Evolutionary conservation across 92 coral and sea anemone species (phyloP), one percentile per base, ranked within the genome.

Genomic region (Heteractis magnifica): DNA sequence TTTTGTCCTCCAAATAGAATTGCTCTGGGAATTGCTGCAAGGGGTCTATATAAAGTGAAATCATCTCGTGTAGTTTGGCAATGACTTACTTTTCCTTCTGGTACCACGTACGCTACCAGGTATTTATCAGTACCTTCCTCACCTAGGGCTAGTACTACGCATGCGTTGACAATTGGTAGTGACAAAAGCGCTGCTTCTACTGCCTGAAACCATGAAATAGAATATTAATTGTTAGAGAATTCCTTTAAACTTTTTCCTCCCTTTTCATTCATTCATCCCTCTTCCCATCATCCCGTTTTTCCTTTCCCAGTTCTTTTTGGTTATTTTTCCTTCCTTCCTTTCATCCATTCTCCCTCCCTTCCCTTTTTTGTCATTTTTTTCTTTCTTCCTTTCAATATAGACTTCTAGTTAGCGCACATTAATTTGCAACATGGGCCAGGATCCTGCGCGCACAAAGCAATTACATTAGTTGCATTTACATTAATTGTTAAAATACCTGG

Each of bases 101-200:
- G 98, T n/a, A 94, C 98, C 60, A 94, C 93, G 11, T 94, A 94
- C 0, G 98, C 95, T 49, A 88, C 89, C 48, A 94, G 77, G 84
- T 92, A 92, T 76, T 94, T 94, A 64, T 94, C 98, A 0, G 92
- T 79, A 15, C 95, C 95, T 83, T 94, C 98, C 10, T 90, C 94
- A 9, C 98, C 98, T 52, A 87, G 92, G 51, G 85, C 93, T 58
- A 92, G 84, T 14, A 94, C 98, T 56, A 85, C 82, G 60, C 93
- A 86, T 19, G 86, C 91, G 58, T 91, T 91, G 8, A 94, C 94
- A 90, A 89, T 89, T 44, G 98, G 93, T 34, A 94, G 89, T 79
- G 85, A 94, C 23, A 94, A 83, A 49, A 94, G 88, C n/a, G 94
- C 98, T 65, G 98, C 98, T 86, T 94, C 98, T 10, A 94, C 94